Percentiles rank a stretch among this genome's conserved stretches.
Evolutionary conservation across 2,113 vertebrate genomes (phyloP).

Genomic region (Trichechus manatus): DNA sequence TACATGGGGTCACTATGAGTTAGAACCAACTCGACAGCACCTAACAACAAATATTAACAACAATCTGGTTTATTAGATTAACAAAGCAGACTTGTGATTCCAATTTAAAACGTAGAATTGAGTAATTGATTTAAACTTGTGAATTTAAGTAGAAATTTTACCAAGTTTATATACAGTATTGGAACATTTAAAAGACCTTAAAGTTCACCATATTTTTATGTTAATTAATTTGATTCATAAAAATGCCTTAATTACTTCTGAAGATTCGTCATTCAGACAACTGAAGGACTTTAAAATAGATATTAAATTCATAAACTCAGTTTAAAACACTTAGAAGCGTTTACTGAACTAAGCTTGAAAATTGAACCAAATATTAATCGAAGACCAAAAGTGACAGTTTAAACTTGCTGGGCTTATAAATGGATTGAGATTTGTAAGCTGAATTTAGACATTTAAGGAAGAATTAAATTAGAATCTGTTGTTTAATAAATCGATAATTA

Average conservation of each 20-base stretch:
- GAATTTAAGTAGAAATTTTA: conserved; percentile 41
- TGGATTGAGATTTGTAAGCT: conserved; percentile 1
- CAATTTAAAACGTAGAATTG: not conserved
- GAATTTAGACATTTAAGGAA: conserved; percentile 32
- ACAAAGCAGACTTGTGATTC: not conserved
- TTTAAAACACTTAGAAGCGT: conserved; percentile 46
- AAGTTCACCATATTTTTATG: conserved; percentile 12
- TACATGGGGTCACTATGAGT: too few species aligned
- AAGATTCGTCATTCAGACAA: conserved; percentile 35
- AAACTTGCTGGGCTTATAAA: conserved; percentile 21
- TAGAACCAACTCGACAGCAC: too few species aligned
- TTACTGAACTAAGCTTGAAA: conserved; percentile 51
- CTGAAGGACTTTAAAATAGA: not conserved
- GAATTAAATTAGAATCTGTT: conserved; percentile 34
- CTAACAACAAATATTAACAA: not conserved
- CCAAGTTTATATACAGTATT: conserved; percentile 18
- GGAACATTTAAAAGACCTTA: not conserved
- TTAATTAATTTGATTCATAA: conserved; percentile 9
- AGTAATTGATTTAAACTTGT: not conserved
- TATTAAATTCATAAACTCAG: not conserved
- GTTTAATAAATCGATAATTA: conserved; percentile 26
- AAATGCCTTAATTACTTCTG: conserved; percentile 30
- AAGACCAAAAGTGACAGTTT: conserved; percentile 41
- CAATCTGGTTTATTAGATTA: not conserved
- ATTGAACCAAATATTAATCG: conserved; percentile 47